Percentiles rank a stretch among this genome's conserved stretches.
Conservation (phyloP, 1,140 invertebrate species). For the Brachionus sp. region DNA sequence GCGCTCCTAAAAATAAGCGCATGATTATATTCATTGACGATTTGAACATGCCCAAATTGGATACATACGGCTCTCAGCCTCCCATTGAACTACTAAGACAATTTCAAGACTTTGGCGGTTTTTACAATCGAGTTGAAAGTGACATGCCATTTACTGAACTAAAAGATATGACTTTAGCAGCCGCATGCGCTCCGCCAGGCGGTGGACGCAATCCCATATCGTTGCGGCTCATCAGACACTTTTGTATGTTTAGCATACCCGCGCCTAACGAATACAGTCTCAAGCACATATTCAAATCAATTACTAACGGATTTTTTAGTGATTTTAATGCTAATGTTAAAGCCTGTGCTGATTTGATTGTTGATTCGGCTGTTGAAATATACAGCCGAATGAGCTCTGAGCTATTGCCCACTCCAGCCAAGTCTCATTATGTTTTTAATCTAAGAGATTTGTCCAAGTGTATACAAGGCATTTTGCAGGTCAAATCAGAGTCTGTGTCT, state of each 20-base stretch:
- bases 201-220: constrained; percentile 60
- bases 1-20: constrained; percentile 52
- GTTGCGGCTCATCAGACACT: constrained; percentile 58
- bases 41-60: constrained; percentile 63
- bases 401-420: constrained; percentile 60
- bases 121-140: constrained; percentile 71
- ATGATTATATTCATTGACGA: constrained; percentile 61
- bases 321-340: constrained; percentile 62
- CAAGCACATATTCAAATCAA: constrained; percentile 65
- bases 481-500: constrained; percentile 41
- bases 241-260: constrained; percentile 59
- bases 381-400: constrained; percentile 59
- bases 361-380: constrained; percentile 59
- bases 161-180: constrained; percentile 58
- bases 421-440: constrained; percentile 61
- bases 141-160: constrained; percentile 79
- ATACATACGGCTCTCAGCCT: constrained; percentile 60
- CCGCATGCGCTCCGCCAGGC: constrained; percentile 61
- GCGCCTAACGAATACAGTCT: constrained; percentile 58
- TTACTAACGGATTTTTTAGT: constrained; percentile 70
- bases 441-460: constrained; percentile 60
- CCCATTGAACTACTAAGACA: constrained; percentile 65
- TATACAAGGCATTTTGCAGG: constrained; percentile 59
- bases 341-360: constrained; percentile 56
- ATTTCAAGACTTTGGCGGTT: constrained; percentile 74